Base-by-base conservation (phyloP, 2,113 vertebrate species). In the Polypterus senegalus region DNA sequence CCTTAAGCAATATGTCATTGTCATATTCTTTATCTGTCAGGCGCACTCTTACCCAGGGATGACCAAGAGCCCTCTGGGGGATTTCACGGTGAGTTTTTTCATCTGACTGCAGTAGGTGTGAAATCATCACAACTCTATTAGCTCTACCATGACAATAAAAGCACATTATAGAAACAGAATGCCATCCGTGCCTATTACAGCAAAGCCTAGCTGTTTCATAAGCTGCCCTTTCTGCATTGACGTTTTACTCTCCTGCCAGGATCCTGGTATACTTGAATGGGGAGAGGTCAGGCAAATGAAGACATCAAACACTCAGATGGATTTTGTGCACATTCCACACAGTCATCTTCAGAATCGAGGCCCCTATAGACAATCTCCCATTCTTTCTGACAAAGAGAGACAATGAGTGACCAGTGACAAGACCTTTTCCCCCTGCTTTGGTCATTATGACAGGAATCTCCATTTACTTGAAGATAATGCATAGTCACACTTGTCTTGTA, bases 81-180 rank as follows among this genome's bases (percentile, higher is more conserved):
- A 83, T 81, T 86, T 86, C 77, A 79, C 53, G 65, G 71, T 77
- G 77, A 69, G 62, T 71, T 70, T 57, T 4, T 59, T 61, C 45
- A 11, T 73, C 70, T 70, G 75, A 64, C 70, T 77, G 71, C 64
- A 77, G 83, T 81, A 84, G 75, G 69, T 85, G 75, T 77, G 79
- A 83, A 84, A 76, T 81, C 80, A 79, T 83, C 83, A 82, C 75
- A 85, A 69, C 81, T 86, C 81, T 84, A 81, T 91, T 87, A 89
- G 77, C 81, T 82, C 73, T 71, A 68, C 71, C 64, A 62, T 67
- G 74, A 77, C 73, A 81, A 85, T 79, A 75, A 86, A 85, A 83
- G 73, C 69, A 68, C 75, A 79, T 85, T 83, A 86, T 80, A 78
- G 77, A 72, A 79, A 75, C 73, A 76, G 75, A 81, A 76, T 61